phyloP scores from a whole-genome alignment of 2,797 vertebrate genomes.

The Erethizon dorsatum region DNA sequence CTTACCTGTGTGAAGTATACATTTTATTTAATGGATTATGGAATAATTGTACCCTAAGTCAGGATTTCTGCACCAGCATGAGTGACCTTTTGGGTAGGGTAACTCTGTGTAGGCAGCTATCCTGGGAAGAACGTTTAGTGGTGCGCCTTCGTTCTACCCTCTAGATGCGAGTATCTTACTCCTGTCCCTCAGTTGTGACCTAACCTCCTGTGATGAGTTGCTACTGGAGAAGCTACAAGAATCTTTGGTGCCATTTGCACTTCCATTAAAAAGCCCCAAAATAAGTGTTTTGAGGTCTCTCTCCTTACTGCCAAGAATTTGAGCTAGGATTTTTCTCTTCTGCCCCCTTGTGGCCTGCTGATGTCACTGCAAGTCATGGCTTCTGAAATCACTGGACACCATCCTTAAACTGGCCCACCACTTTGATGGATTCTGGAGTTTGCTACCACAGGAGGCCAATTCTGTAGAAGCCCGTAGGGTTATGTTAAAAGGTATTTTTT shows the following conservation, averaged over 20 bases:
- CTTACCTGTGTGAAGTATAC: not conserved
- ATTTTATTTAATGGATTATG: not conserved
- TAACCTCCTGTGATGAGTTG: not conserved
- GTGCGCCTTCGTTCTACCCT: not conserved
- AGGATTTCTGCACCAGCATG: not conserved
- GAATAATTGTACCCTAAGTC: not conserved
- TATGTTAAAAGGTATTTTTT: not conserved
- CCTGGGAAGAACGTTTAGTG: not conserved
- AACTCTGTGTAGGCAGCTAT: not conserved
- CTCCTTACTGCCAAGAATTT: not conserved
- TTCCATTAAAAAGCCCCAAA: not conserved
- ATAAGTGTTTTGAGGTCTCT: not conserved
- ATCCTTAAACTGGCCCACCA: rapidly evolving
- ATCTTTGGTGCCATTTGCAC: not conserved
- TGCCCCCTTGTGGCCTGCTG: slow-evolving; percentile 64
- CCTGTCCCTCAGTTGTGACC: no score
- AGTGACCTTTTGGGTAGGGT: not conserved
- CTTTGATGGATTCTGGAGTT: not conserved
- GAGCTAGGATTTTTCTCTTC: slow-evolving; percentile 52
- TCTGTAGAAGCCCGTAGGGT: not conserved
- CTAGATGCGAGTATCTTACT: not conserved
- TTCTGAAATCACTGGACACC: not conserved
- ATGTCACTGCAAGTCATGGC: slow-evolving; percentile 40
- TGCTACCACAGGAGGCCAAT: not conserved
- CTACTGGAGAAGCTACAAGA: not conserved